Conservation (phyloP, 64 coral and sea anemone genomes). For the Stylophora pistillata region DNA sequence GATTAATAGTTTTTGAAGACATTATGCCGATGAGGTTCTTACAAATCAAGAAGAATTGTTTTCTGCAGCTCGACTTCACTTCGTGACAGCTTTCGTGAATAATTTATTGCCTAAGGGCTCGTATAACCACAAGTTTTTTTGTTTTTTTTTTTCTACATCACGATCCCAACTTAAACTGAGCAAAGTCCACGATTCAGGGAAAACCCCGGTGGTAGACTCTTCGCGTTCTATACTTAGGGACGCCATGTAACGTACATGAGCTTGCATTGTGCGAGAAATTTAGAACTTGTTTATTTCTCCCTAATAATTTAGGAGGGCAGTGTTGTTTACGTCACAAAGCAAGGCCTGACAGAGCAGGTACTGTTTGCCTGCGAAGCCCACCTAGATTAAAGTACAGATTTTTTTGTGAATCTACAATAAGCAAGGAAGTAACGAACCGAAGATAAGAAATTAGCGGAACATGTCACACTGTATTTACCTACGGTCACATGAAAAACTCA, state of each 20-base stretch:
- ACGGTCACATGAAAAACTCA: background rate
- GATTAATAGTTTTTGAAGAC: background rate
- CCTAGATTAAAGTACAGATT: background rate
- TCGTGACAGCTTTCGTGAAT: background rate
- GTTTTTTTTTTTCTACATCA: too few relatives aligned
- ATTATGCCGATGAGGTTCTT: background rate
- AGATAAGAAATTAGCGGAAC: background rate
- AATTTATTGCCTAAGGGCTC: background rate
- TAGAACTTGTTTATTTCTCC: background rate
- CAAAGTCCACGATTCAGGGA: too few relatives aligned
- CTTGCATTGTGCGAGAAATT: background rate
- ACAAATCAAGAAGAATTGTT: background rate
- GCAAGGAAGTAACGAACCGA: background rate
- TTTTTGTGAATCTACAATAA: background rate
- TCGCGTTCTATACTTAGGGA: too few relatives aligned
- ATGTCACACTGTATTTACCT: background rate
- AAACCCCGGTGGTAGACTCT: background rate
- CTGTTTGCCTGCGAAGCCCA: background rate
- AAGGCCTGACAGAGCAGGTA: slow-evolving; percentile 12
- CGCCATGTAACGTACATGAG: too few relatives aligned
- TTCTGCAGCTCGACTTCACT: background rate
- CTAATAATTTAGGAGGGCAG: background rate
- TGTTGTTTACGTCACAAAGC: background rate
- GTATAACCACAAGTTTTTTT: background rate
- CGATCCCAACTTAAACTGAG: too few relatives aligned